Base-by-base conservation (phyloP, 2,888 invertebrate genomes). In the Molanna angustata region DNA sequence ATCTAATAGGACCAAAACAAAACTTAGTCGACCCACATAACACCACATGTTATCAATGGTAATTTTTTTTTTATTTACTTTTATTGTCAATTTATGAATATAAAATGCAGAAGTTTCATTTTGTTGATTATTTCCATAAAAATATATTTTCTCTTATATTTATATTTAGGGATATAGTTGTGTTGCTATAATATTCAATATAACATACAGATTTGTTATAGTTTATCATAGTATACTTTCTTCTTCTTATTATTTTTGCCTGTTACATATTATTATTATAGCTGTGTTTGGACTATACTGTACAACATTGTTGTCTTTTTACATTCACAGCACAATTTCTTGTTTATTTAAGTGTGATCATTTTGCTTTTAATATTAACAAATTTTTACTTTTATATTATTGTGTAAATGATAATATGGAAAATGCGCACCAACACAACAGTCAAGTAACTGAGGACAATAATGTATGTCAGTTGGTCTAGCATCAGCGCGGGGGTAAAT, bases 251-350 rank as follows among this genome's bases (percentile, higher is more conserved):
- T 35, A 44, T 37, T n/a, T 46, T 56, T 56, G 56, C 52, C 56
- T 56, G 52, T 56, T 52, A 52, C 55, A 55, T 52, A 49, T 47
- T n/a, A 31, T 46, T 21, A 35, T 45, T 47, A 47, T 52, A 22
- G 52, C 52, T 53, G 56, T 56, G 56, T 53, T 53, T 52, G 44
- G 56, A 56, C 56, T 53, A 52, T 49, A 53, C 56, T 56, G 56
- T 56, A 50, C 53, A 56, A 56, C 56, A 56, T 56, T 56, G 53
- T 56, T 56, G 53, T 56, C 53, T 56, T 56, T 55, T 56, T 56
- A 39, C 47, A 40, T 56, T 56, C 21, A 44, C 50, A 53, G 53
- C 56, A 53, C 56, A 50, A n/a, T 53, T 46, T 52, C 37, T 50
- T 42, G 32, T 56, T 53, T 22, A n/a, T 32, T 39, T 37, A 19